Evolutionary conservation across 2,113 vertebrate genomes (phyloP).

Genomic region (Ptychochromis oligacanthus): DNA sequence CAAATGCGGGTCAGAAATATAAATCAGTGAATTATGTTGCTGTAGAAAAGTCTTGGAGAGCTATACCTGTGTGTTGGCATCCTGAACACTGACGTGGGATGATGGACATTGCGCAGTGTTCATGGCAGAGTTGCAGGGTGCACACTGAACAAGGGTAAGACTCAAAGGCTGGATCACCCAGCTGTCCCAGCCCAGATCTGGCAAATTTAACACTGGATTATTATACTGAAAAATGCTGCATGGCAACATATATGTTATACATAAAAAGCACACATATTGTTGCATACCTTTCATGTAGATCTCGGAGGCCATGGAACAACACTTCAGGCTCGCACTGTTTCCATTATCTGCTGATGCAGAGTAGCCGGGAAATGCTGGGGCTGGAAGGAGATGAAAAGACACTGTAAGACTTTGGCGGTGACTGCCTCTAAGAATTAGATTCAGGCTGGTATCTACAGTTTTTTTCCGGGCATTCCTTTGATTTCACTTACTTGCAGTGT

Average conservation of each 20-base stretch:
- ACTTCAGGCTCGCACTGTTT: conserved; percentile 42
- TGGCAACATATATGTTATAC: background rate
- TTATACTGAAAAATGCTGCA: background rate
- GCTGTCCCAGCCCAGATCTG: conserved; percentile 81
- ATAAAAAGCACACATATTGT: background rate
- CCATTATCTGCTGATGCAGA: conserved; percentile 24
- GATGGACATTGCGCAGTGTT: conserved; percentile 34
- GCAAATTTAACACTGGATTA: background rate
- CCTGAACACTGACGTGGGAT: background rate
- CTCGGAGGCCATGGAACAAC: conserved; percentile 68
- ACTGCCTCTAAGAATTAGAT: background rate
- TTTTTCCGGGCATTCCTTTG: background rate
- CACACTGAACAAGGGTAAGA: conserved; percentile 71
- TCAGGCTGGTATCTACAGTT: background rate
- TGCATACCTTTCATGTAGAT: conserved; percentile 75
- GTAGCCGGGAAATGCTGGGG: conserved; percentile 6
- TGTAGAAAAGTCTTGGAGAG: background rate
- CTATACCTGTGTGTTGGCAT: conserved; percentile 60
- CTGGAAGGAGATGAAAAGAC: background rate
- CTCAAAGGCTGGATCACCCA: conserved; percentile 79
- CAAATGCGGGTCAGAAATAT: background rate
- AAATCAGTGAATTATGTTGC: background rate
- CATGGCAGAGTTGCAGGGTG: conserved; percentile 43
- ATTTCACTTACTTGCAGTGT: conserved; percentile 12
- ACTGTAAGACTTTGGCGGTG: background rate